Evolutionary conservation across 2,113 vertebrate genomes (phyloP).

Genomic region (Genyomyrus donnyi): DNA sequence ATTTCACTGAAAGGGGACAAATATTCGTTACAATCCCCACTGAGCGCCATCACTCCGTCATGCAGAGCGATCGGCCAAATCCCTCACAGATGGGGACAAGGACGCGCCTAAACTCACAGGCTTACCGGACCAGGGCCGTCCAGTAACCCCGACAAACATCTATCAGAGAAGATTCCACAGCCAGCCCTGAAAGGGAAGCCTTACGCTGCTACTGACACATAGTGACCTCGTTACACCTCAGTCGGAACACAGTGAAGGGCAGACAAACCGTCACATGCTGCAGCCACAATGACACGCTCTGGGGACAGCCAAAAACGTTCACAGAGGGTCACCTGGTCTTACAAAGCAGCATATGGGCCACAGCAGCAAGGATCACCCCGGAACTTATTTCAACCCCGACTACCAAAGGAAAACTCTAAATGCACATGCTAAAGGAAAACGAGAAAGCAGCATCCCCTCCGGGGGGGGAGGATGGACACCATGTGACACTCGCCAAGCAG

Average conservation of each 20-base stretch:
- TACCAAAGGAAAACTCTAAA: not conserved
- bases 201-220: not conserved
- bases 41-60: not conserved
- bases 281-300: not conserved
- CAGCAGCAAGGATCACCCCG: not conserved
- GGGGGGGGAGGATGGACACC: not conserved
- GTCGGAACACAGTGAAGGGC: not conserved
- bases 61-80: not conserved
- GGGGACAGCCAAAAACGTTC: not conserved
- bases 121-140: not conserved
- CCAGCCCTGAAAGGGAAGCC: not conserved
- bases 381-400: not conserved
- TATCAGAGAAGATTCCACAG: not conserved
- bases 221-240: not conserved
- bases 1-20: not conserved
- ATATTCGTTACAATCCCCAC: not conserved
- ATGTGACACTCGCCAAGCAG: not conserved
- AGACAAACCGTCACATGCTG: not conserved
- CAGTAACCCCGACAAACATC: not conserved
- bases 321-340: not conserved
- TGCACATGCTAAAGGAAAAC: not conserved
- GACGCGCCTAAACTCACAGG: not conserved
- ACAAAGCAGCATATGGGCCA: not conserved
- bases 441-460: not conserved
- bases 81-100: not conserved